A percentile compares a stretch with the other conserved stretches of the same genome.
Evolutionary conservation across 2,888 invertebrate species (phyloP).

Genomic region (Drosophila peninsularis): DNA sequence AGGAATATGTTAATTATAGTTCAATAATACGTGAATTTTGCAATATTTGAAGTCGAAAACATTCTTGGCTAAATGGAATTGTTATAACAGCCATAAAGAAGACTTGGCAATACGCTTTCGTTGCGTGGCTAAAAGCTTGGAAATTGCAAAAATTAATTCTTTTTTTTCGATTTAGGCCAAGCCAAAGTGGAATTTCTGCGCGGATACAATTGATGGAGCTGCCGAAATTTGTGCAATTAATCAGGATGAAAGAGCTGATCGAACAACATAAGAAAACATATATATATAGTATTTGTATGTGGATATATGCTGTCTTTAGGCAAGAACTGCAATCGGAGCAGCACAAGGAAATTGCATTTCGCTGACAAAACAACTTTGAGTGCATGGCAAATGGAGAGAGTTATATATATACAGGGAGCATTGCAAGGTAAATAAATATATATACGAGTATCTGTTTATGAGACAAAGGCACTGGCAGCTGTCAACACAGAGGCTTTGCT

Average conservation of each 20-base stretch:
- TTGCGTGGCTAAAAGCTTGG: not conserved
- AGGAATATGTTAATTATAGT: conserved; percentile 1
- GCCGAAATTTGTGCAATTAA: not conserved
- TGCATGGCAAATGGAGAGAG: no score
- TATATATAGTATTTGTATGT: no score
- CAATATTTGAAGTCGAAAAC: conserved; percentile 12
- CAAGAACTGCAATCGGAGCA: conserved; percentile 3
- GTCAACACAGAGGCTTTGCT: conserved; percentile 54
- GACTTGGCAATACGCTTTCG: not conserved
- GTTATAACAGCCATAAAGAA: not conserved
- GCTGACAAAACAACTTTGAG: conserved; percentile 32
- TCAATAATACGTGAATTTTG: conserved; percentile 17
- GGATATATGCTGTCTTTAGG: not conserved
- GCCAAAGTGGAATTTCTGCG: conserved; percentile 3
- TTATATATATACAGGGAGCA: not conserved
- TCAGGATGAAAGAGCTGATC: conserved; percentile 1
- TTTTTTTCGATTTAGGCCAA: conserved; percentile 6
- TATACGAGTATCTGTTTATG: conserved; percentile 18
- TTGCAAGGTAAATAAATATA: conserved; percentile 9
- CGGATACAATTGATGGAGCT: not conserved
- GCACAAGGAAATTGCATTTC: conserved; percentile 15
- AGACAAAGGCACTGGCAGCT: conserved; percentile 38
- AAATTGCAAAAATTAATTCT: conserved; percentile 16
- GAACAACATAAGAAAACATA: not conserved
- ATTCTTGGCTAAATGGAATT: conserved; percentile 4